A percentile compares a stretch with the other conserved stretches of the same genome.
These are phyloP conservation scores for Drosophila parabipectinata DNA, from an alignment of 1,140 invertebrate genomes.

Conservation along the genomic window DNA sequence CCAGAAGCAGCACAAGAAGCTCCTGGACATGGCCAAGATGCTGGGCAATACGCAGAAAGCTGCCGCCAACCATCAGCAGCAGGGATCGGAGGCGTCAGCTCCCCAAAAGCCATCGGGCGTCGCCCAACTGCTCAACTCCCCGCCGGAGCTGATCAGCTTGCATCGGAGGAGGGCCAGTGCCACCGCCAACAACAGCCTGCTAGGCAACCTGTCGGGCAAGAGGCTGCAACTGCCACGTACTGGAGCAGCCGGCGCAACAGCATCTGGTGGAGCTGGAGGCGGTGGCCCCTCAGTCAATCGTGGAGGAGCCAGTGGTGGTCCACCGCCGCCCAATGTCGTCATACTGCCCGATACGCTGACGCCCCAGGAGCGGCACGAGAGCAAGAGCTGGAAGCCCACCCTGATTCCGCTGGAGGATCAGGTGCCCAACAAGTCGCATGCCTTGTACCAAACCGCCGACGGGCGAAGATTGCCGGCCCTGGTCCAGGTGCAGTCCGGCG, in stretches of 20 bases:
- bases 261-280: slow-evolving; percentile 41
- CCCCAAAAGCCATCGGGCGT: slow-evolving; percentile 34
- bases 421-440: slow-evolving; percentile 84
- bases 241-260: slow-evolving; percentile 78
- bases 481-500: slow-evolving; percentile 87
- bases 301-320: not conserved
- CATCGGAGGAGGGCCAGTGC: slow-evolving; percentile 57
- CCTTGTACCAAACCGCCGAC: slow-evolving; percentile 85
- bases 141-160: slow-evolving; percentile 75
- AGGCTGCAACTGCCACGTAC: slow-evolving; percentile 44
- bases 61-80: slow-evolving; percentile 21
- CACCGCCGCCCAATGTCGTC: slow-evolving; percentile 68
- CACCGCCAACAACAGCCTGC: slow-evolving; percentile 14
- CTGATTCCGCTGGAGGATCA: slow-evolving; percentile 87
- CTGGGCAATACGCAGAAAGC: slow-evolving; percentile 34
- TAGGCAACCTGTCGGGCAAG: slow-evolving; percentile 35
- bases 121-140: slow-evolving; percentile 66
- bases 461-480: slow-evolving; percentile 85
- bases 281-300: not conserved
- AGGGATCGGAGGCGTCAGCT: not conserved
- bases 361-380: slow-evolving; percentile 75
- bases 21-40: slow-evolving; percentile 63
- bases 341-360: slow-evolving; percentile 76
- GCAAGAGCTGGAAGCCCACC: slow-evolving; percentile 88
- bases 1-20: slow-evolving; percentile 66